Evolutionary conservation across 2,888 invertebrate species (phyloP), one percentile per base, ranked within the genome.

Genomic region (Cremastinae sp.): DNA sequence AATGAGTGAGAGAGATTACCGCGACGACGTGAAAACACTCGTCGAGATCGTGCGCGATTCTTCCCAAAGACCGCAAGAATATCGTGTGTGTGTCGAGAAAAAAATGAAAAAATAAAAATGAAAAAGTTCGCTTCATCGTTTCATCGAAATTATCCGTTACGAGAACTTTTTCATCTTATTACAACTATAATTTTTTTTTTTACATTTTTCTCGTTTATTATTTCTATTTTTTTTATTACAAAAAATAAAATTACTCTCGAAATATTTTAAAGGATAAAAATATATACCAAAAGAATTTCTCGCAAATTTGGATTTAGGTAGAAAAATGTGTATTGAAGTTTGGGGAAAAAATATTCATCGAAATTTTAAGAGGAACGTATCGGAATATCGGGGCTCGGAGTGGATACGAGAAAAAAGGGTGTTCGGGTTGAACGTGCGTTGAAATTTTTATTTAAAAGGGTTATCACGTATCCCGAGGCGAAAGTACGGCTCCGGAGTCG

Each of bases 21-120:
- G 65, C 62, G 53, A 70, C 62, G 70, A 74, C 53, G 73, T 56
- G 69, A 45, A 71, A 73, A 54, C 65, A 43, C 51, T 47, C 58
- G 45, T 74, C 51, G 43, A n/a, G 64, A 65, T 73, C 59, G 64
- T 65, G 59, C 61, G 56, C 61, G 51, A 41, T 72, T 54, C 56
- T 62, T 71, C 53, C 53, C 16, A 49, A 38, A 61, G 14, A 22
- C 64, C 20, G 18, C 54, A 61, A 69, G 74, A 70, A 72, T 68
- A n/a, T n/a, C n/a, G n/a, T n/a, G n/a, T 68, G 62, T 53, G 72
- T 43, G 51, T 20, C n/a, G 56, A 49, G 71, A 65, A 14, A 51
- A 53, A 61, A n/a, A n/a, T n/a, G 64, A 51, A 20, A 41, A 73
- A 53, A 51, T 36, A 8, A 36, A 43, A 45, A 7, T 9, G 22